A percentile compares a stretch with the other conserved stretches of the same genome.
These are phyloP conservation scores for Euphonia xanthogaster DNA, from an alignment of 2,797 vertebrate genomes.

Conservation along the genomic window DNA sequence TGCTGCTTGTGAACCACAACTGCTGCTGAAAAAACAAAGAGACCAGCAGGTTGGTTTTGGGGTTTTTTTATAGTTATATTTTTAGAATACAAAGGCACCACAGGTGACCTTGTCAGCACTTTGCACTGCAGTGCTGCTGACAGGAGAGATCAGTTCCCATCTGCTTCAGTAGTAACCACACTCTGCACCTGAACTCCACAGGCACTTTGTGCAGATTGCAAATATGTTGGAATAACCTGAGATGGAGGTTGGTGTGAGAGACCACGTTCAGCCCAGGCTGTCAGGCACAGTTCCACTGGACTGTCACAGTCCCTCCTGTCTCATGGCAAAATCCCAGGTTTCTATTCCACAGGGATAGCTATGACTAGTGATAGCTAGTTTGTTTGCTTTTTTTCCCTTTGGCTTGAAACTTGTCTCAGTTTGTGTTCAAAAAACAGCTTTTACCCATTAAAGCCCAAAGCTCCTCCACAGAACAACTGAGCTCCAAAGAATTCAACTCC, in stretches of 20 bases:
- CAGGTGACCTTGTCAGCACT: background rate
- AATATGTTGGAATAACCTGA: rapidly evolving
- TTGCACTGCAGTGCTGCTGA: background rate
- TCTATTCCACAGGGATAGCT: background rate
- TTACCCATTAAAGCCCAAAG: background rate
- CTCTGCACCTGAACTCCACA: background rate
- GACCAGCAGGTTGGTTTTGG: background rate
- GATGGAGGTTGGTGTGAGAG: background rate
- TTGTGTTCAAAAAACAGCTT: background rate
- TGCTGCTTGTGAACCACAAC: background rate
- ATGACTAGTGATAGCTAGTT: rapidly evolving
- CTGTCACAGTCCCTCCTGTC: background rate
- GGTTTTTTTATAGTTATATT: background rate
- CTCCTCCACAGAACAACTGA: background rate
- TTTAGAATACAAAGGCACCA: background rate
- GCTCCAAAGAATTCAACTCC: background rate
- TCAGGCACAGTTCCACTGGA: background rate
- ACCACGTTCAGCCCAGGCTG: background rate
- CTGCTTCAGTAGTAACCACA: background rate
- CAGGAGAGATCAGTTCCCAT: background rate
- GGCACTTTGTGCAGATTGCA: background rate
- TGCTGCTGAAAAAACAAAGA: background rate
- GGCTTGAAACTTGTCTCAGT: background rate
- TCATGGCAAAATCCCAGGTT: background rate
- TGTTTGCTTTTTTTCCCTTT: background rate